Percentiles rank a stretch among this genome's conserved stretches.
Evolutionary conservation across 2,113 vertebrate species (phyloP).

Genomic region (Cromileptes altivelis): DNA sequence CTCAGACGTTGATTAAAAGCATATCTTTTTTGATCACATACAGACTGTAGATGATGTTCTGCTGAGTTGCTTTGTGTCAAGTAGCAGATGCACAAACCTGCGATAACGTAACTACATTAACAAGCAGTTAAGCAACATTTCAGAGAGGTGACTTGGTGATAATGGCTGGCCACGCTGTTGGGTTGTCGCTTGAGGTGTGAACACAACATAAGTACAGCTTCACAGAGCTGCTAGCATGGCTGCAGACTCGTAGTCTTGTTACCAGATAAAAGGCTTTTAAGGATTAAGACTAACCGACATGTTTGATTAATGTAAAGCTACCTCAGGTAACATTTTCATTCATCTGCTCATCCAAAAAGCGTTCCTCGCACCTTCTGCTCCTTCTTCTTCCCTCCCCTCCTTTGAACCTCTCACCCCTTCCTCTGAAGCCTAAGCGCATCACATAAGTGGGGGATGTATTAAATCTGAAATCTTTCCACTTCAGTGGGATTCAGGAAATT

Average conservation of each 20-base stretch:
- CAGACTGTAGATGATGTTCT: too few relatives aligned
- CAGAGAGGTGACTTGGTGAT: too few relatives aligned
- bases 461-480: conserved; percentile 79
- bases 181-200: too few relatives aligned
- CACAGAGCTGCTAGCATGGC: background rate
- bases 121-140: too few relatives aligned
- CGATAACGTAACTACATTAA: too few relatives aligned
- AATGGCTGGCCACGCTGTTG: too few relatives aligned
- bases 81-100: too few relatives aligned
- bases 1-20: too few relatives aligned
- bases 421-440: conserved; percentile 60
- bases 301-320: background rate
- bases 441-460: conserved; percentile 65
- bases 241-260: background rate
- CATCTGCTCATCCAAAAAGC: conserved; percentile 39
- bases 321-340: conserved; percentile 7
- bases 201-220: background rate
- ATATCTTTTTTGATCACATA: too few relatives aligned
- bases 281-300: background rate
- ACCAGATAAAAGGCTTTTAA: background rate
- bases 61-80: too few relatives aligned
- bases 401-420: conserved; percentile 48
- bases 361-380: conserved; percentile 25
- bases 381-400: conserved; percentile 39
- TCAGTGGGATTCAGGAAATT: conserved; percentile 80